phyloP scores from a whole-genome alignment of 2,113 vertebrate species.

The Pelodiscus sinensis region DNA sequence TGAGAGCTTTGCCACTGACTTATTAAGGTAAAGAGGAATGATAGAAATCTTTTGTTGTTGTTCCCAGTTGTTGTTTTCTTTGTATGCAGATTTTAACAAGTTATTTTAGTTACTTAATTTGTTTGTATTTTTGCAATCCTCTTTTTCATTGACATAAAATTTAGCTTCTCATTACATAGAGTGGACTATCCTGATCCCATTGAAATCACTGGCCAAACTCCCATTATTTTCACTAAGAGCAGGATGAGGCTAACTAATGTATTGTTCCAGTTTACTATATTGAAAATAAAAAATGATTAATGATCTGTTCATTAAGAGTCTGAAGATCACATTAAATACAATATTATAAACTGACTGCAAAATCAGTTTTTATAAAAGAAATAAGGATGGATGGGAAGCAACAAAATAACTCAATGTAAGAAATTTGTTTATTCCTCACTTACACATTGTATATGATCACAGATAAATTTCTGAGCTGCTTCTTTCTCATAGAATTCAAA shows the following conservation, averaged over 20 bases:
- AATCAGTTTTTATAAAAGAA: not conserved
- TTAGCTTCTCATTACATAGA: not conserved
- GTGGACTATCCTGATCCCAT: not conserved
- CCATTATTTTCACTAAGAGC: not conserved
- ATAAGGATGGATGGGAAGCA: not conserved
- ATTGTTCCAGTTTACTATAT: accelerated
- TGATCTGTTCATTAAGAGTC: accelerated
- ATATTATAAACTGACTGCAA: not conserved
- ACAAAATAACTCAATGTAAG: not conserved
- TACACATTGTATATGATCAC: conserved; percentile 83
- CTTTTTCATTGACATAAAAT: not conserved
- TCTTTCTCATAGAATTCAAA: conserved; percentile 85
- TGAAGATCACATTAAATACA: accelerated
- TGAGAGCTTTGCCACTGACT: not conserved
- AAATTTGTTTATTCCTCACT: conserved; percentile 57
- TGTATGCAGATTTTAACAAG: not conserved
- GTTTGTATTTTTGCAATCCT: not conserved
- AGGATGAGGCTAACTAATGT: not conserved
- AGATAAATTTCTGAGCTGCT: conserved; percentile 81
- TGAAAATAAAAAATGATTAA: not conserved
- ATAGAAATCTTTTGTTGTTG: not conserved
- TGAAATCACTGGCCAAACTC: not conserved
- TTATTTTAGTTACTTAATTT: not conserved
- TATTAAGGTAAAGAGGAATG: not conserved
- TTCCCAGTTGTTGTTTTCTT: not conserved